A percentile compares a stretch with the other conserved stretches of the same genome.
phyloP scores from a whole-genome alignment of 1,140 invertebrate genomes.

The Cherax quadricarinatus region DNA sequence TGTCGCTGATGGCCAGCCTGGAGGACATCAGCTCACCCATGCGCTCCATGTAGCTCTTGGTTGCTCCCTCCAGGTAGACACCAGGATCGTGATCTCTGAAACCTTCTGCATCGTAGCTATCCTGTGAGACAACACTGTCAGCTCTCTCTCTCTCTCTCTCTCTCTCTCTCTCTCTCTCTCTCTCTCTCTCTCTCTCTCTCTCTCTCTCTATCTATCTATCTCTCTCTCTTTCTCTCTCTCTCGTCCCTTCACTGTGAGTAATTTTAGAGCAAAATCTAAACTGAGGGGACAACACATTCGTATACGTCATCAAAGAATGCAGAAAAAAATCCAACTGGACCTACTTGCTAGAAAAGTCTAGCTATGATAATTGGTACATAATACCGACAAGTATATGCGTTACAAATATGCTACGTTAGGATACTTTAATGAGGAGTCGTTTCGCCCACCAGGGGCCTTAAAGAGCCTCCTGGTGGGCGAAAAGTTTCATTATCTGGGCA shows the following conservation, averaged over 20 bases:
- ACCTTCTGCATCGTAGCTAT: constrained; percentile 42
- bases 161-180: constrained; percentile 3
- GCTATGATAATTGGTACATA: too few species aligned
- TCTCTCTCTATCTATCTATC: neutral
- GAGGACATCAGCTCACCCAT: constrained; percentile 69
- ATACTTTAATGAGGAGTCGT: too few species aligned
- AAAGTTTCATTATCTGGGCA: too few species aligned
- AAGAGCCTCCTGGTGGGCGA: too few species aligned
- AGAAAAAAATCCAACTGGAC: too few species aligned
- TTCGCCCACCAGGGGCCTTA: too few species aligned
- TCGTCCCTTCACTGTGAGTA: neutral
- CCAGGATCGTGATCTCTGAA: constrained; percentile 18
- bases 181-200: neutral
- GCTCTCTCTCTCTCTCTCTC: neutral
- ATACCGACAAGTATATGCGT: too few species aligned
- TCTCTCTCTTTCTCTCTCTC: neutral
- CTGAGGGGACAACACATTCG: too few species aligned
- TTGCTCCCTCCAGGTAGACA: constrained; percentile 39
- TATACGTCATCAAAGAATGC: too few species aligned
- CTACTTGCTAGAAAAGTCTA: too few species aligned
- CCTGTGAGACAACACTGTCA: constrained; percentile 26
- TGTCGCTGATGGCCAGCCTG: constrained; percentile 71
- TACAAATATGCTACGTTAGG: too few species aligned
- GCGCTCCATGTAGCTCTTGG: constrained; percentile 70
- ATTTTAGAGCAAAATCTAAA: neutral